These are phyloP conservation scores for Arvicanthis niloticus DNA, from an alignment of 2,113 vertebrate genomes.

Conservation along the genomic window DNA sequence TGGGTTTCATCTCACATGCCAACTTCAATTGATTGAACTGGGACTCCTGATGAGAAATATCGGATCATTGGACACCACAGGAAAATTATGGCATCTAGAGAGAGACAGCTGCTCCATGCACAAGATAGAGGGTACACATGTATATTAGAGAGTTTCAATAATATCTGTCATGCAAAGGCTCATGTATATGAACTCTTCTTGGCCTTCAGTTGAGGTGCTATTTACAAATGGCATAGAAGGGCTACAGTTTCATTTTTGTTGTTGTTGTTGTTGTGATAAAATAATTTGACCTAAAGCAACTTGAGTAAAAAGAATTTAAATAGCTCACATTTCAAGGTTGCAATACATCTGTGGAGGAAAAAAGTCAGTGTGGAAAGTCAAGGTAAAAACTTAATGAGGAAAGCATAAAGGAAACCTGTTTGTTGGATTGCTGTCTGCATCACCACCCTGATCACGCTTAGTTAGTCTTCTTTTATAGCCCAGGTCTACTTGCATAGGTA, in stretches of 20 bases:
- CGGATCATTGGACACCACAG: neutral
- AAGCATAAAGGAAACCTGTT: neutral
- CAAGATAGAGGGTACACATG: neutral
- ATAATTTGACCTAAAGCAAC: neutral
- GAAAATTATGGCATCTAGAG: neutral
- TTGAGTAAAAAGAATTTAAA: neutral
- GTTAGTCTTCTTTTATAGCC: neutral
- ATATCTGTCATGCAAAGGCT: neutral
- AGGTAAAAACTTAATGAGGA: neutral
- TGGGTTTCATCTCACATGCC: neutral
- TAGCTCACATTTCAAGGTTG: neutral
- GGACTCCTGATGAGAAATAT: conserved; percentile 22
- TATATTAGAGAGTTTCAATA: neutral
- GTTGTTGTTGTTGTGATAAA: neutral
- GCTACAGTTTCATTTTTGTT: too few relatives aligned
- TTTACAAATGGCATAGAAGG: neutral
- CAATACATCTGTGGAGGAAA: neutral
- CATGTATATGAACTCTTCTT: neutral
- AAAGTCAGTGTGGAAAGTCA: neutral
- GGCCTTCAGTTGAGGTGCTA: neutral
- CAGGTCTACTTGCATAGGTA: neutral
- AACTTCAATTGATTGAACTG: neutral
- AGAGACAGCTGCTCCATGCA: neutral
- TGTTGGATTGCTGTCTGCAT: neutral
- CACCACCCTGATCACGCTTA: too few relatives aligned